phyloP scores from a whole-genome alignment of 30 jellyfish, hydroid and myxozoan species.

The Aurelia aurita region DNA sequence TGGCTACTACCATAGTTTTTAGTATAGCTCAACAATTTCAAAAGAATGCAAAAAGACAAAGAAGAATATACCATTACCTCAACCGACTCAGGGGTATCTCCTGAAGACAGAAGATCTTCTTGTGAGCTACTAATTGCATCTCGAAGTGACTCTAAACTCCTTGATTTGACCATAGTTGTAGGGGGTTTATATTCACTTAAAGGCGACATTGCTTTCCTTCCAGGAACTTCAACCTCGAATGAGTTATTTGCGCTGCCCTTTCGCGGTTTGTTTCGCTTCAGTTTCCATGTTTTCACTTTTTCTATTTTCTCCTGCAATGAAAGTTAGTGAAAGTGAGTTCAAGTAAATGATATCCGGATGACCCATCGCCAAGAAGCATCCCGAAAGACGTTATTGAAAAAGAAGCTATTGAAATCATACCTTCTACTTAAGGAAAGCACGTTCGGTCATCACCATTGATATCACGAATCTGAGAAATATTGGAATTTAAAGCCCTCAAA shows the following conservation, averaged over 20 bases:
- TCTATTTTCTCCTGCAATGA: slow-evolving; percentile 74
- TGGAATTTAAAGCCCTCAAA: too few relatives aligned
- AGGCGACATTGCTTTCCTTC: slow-evolving; percentile 43
- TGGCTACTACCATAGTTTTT: too few relatives aligned
- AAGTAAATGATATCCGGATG: too few relatives aligned
- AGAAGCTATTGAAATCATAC: too few relatives aligned
- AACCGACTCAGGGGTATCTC: slow-evolving; percentile 1
- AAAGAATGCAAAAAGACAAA: too few relatives aligned
- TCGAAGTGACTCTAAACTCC: slow-evolving; percentile 89
- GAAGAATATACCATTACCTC: slow-evolving; percentile 1
- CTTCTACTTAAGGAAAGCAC: too few relatives aligned
- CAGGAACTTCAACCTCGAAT: slow-evolving; percentile 46
- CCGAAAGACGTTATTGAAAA: too few relatives aligned
- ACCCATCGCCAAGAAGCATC: too few relatives aligned
- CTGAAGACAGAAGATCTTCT: slow-evolving; percentile 34
- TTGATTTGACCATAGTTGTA: slow-evolving; percentile 72
- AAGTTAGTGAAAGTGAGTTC: not conserved
- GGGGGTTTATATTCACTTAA: slow-evolving; percentile 49
- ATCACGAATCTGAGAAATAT: too few relatives aligned
- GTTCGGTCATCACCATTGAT: too few relatives aligned
- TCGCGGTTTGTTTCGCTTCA: slow-evolving; percentile 68
- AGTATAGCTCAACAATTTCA: too few relatives aligned
- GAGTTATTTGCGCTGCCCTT: slow-evolving; percentile 55
- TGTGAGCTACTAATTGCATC: slow-evolving; percentile 73
- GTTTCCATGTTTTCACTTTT: slow-evolving; percentile 75